Evolutionary conservation across 2,797 vertebrate species (phyloP).

Genomic region (Synanceia verrucosa): DNA sequence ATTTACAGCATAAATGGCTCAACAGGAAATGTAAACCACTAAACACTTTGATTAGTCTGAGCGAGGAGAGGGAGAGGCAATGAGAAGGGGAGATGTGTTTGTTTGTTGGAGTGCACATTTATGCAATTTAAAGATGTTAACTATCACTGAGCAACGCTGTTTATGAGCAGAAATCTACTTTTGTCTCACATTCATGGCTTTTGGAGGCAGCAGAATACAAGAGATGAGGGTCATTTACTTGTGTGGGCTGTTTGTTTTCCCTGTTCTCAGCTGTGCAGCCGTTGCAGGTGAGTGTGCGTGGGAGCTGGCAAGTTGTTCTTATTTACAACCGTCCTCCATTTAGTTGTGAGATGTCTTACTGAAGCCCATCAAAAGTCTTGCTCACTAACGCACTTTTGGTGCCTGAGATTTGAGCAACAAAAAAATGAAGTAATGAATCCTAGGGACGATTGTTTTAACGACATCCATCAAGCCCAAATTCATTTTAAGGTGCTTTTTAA

Average conservation of each 20-base stretch:
- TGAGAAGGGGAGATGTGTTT: background rate
- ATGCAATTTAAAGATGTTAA: conserved; percentile 17
- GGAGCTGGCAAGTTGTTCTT: conserved; percentile 17
- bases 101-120: conserved; percentile 8
- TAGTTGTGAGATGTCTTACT: conserved; percentile 15
- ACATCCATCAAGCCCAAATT: conserved; percentile 32
- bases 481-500: conserved; percentile 38
- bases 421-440: conserved; percentile 23
- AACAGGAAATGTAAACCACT: conserved; percentile 20
- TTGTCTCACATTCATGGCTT: background rate
- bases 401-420: background rate
- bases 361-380: conserved; percentile 2
- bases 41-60: background rate
- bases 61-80: background rate
- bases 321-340: background rate
- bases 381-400: background rate
- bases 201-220: conserved; percentile 15
- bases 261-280: conserved; percentile 5
- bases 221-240: conserved; percentile 5
- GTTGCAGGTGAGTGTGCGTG: conserved; percentile 33
- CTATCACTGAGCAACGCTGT: background rate
- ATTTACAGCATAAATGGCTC: conserved; percentile 66
- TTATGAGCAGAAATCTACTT: background rate
- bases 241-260: conserved; percentile 44
- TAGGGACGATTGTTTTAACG: conserved; percentile 24